Evolutionary conservation across 2,113 vertebrate species (phyloP), one percentile per base, ranked within the genome.

Genomic region (Uria aalge): DNA sequence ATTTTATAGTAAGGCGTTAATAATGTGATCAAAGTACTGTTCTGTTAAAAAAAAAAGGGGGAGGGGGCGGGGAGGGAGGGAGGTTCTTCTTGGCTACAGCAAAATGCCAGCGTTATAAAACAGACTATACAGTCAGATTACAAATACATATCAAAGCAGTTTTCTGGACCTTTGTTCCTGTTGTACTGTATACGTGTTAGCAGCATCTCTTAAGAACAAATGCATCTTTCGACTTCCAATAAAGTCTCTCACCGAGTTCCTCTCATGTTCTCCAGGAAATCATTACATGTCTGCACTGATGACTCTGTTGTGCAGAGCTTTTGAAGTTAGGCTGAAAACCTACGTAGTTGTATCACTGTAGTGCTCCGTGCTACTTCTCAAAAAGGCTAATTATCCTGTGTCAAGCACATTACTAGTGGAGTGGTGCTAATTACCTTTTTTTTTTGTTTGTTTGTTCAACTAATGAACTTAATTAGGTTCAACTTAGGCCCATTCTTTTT

Each of bases 401-500:
- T 91, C 88, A 92, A 92, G 67, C 36, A 45, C 1, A 0, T 76
- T 85, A 88, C 43, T 56, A 85, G 67, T 45, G 9, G 32, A 88
- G 63, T 84, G 36, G 40, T 86, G 85, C 63, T 94, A 92, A 86
- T 85, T 95, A 86, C 19, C 2, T 48, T 76, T 85, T 90, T 90
- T 68, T 73, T 29, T 73, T 29, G 59, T 73, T 36, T 83, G 38
- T 86, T 91, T 94, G 63, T 94, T 90, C 79, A 92, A 50, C 63
- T 95, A 85, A 93, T 79, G 17, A 71, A 88, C 41, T 91, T 88
- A 83, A 95, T 95, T 84, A 77, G 5, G 15, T 94, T 88, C 59
- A 91, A 16, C 18, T 91, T 88, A 41, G 45, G n/a, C 29, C 53
- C 32, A 29, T 53, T 85, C 40, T 69, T 94, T 94, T 92, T 94